Conservation (phyloP, 2,888 invertebrate species). For the Imbricaverruca yamaguchii region DNA sequence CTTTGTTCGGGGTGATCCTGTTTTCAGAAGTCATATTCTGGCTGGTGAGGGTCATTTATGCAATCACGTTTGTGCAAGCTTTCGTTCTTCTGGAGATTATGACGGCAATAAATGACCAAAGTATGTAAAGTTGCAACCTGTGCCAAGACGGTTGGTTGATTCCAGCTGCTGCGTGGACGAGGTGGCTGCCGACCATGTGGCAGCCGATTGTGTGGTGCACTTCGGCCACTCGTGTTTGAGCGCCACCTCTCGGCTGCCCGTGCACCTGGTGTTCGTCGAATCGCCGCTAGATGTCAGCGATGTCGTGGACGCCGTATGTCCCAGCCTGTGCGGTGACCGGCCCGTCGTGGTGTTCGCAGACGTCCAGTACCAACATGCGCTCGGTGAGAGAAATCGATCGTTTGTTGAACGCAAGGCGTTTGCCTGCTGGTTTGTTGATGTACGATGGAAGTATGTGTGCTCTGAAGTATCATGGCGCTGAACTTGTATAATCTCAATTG, state of each 20-base stretch:
- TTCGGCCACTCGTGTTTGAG: conserved; percentile 86
- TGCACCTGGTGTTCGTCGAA: conserved; percentile 63
- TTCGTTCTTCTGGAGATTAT: too few species aligned
- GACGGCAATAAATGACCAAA: too few species aligned
- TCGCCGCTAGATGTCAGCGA: conserved; percentile 47
- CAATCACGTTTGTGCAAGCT: background rate
- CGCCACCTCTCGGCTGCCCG: conserved; percentile 61
- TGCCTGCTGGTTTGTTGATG: background rate
- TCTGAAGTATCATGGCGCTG: too few species aligned
- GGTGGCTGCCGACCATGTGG: conserved; percentile 79
- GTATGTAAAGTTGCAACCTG: too few species aligned
- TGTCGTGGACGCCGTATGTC: background rate
- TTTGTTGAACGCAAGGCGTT: background rate
- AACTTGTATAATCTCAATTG: too few species aligned
- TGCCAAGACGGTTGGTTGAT: conserved; percentile 30
- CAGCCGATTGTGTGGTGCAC: conserved; percentile 78
- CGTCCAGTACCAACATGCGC: conserved; percentile 39
- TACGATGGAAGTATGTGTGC: too few species aligned
- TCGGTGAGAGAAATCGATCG: conserved; percentile 34
- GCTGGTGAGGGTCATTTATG: background rate
- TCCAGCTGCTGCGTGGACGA: conserved; percentile 82
- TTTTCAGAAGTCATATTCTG: background rate
- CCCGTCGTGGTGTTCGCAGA: conserved; percentile 41
- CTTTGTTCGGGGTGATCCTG: background rate
- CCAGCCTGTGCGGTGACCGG: background rate